Percentiles rank a stretch among this genome's conserved stretches.
Conservation (phyloP, 1,140 invertebrate species). For the Argopecten irradians region DNA sequence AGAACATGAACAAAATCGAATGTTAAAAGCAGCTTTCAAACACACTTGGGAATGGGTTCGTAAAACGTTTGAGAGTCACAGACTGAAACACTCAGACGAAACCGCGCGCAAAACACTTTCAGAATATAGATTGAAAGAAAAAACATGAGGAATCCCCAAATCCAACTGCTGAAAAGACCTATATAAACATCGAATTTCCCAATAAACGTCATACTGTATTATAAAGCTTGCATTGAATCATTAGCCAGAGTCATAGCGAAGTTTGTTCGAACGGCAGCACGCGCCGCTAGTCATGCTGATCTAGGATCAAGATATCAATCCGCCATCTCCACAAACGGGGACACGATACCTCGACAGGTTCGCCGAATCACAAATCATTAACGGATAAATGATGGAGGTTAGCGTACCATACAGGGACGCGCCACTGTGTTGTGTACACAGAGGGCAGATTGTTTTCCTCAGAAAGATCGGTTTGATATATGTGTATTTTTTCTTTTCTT, state of each 20-base stretch:
- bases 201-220: conserved; percentile 7
- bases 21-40: neutral
- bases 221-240: neutral
- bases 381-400: neutral
- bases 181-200: neutral
- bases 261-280: neutral
- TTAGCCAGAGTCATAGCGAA: neutral
- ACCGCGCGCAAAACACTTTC: neutral
- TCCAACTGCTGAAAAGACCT: neutral
- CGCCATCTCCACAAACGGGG: neutral
- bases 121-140: neutral
- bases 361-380: neutral
- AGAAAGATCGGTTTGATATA: neutral
- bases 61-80: neutral
- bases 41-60: neutral
- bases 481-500: too few species aligned
- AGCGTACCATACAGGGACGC: neutral
- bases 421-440: neutral
- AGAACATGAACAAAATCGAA: neutral
- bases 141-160: neutral
- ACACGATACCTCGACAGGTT: neutral
- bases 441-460: neutral
- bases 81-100: neutral
- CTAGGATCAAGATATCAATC: neutral
- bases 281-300: neutral